Conservation (phyloP, 2,113 vertebrate species). For the Perognathus longimembris region DNA sequence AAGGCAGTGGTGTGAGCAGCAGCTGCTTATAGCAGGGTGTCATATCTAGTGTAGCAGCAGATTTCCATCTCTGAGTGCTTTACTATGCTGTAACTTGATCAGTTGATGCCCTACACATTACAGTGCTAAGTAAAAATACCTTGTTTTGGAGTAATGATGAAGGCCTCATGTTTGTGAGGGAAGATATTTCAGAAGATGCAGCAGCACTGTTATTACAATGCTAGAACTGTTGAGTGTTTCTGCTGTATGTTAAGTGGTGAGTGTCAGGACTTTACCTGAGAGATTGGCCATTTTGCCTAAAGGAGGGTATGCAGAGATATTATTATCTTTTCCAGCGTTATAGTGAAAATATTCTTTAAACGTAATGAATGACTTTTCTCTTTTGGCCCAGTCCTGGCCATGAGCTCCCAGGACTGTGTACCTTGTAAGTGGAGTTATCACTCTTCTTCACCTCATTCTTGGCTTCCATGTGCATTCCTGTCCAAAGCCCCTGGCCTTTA, state of each 20-base stretch:
- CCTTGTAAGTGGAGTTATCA: fast-evolving
- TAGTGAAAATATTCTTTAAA: not conserved
- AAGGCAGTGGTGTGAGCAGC: fast-evolving
- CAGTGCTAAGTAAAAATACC: conserved; percentile 9
- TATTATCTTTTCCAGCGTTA: not conserved
- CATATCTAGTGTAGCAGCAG: not conserved
- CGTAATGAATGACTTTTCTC: not conserved
- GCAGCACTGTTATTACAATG: not conserved
- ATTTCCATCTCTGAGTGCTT: not conserved
- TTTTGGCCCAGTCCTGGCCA: not conserved
- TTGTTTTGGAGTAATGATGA: not conserved
- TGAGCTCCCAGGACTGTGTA: not conserved
- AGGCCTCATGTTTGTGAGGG: not conserved
- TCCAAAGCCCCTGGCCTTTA: not conserved
- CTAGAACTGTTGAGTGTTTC: not conserved
- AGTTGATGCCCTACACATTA: not conserved
- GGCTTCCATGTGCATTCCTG: not conserved
- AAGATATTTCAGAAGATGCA: not conserved
- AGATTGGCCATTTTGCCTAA: not conserved
- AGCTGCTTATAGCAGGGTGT: not conserved
- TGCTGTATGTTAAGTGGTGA: not conserved
- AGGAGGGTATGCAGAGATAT: not conserved
- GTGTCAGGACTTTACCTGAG: not conserved
- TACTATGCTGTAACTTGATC: not conserved
- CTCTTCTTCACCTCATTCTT: not conserved